A percentile compares a stretch with the other conserved stretches of the same genome.
These are phyloP conservation scores for Drosophila sp. DNA, from an alignment of 1,140 invertebrate species.

Conservation along the genomic window DNA sequence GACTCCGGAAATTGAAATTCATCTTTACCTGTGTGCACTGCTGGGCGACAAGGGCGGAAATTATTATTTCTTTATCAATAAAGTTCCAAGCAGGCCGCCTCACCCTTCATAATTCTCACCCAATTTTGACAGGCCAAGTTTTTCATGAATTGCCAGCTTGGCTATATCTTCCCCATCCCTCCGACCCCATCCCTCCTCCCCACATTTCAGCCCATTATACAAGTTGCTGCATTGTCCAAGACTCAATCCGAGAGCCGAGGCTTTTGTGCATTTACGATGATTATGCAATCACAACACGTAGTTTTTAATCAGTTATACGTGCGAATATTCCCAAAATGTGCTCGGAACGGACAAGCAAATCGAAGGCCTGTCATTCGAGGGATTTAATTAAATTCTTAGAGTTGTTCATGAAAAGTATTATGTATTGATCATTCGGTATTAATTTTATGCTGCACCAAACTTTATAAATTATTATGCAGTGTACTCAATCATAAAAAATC, in stretches of 20 bases:
- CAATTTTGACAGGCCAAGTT: constrained; percentile 10
- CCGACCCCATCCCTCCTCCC: not conserved
- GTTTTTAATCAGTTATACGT: constrained; percentile 74
- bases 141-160: constrained; percentile 28
- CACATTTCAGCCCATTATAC: constrained; percentile 18
- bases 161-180: not conserved
- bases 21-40: constrained; percentile 55
- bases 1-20: constrained; percentile 79
- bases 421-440: constrained; percentile 8
- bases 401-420: constrained; percentile 19
- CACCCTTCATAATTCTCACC: constrained; percentile 11
- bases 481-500: no score
- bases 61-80: constrained; percentile 81
- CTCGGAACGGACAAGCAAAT: not conserved
- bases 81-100: constrained; percentile 12
- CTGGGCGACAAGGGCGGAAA: constrained; percentile 61
- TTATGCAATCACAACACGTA: constrained; percentile 71
- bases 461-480: no score
- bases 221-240: constrained; percentile 49
- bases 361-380: constrained; percentile 22
- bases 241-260: constrained; percentile 5
- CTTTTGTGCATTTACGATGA: constrained; percentile 45
- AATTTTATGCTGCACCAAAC: not conserved
- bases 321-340: constrained; percentile 53
- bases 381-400: constrained; percentile 55